phyloP scores from a whole-genome alignment of 2,113 vertebrate genomes.

The Pygoscelis antarcticus region DNA sequence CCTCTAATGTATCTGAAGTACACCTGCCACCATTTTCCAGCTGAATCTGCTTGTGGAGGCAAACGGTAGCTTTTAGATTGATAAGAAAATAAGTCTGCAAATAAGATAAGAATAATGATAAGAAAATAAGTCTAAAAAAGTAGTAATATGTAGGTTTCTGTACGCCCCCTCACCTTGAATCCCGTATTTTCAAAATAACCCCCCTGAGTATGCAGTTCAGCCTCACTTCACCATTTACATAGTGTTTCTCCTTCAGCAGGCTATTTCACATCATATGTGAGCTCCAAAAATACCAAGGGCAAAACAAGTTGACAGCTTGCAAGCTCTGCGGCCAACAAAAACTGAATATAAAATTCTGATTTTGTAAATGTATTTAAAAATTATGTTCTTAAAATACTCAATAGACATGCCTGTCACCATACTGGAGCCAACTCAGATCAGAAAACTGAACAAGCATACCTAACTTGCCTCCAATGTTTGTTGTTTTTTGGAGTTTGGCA shows the following conservation, averaged over 20 bases:
- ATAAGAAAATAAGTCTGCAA: neutral
- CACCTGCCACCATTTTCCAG: neutral
- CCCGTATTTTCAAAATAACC: neutral
- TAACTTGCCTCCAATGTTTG: neutral
- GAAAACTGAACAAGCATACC: neutral
- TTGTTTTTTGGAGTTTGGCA: neutral
- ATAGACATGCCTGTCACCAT: neutral
- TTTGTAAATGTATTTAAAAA: neutral
- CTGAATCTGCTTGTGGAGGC: neutral
- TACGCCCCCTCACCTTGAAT: neutral
- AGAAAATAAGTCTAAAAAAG: neutral
- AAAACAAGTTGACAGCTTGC: neutral
- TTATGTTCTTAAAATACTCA: neutral
- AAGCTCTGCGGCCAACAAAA: neutral
- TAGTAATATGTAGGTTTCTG: fast-evolving
- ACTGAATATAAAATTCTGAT: neutral
- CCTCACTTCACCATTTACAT: neutral
- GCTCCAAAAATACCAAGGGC: neutral
- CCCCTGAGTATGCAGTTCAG: fast-evolving
- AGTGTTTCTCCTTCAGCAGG: neutral
- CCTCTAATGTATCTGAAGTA: neutral
- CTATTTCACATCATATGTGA: neutral
- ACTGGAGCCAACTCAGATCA: neutral
- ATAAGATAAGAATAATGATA: no score
- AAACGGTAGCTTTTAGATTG: neutral